Evolutionary conservation across 2,113 vertebrate species (phyloP).

Genomic region (Varanus komodoensis): DNA sequence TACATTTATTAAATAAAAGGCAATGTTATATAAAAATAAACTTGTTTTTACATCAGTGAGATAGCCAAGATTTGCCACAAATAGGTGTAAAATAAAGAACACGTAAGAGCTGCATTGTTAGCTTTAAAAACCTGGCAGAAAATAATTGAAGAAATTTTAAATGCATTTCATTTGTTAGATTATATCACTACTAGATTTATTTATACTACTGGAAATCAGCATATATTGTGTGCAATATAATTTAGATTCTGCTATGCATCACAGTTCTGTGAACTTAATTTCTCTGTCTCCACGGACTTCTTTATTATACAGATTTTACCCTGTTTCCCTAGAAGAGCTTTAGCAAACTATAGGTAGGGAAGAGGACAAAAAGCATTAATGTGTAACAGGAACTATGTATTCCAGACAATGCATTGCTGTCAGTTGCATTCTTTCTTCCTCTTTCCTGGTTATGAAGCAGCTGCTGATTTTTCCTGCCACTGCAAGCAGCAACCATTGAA

Average conservation of each 20-base stretch:
- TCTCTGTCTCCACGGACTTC: not conserved
- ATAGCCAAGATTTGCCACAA: not conserved
- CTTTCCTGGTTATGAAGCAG: not conserved
- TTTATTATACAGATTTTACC: not conserved
- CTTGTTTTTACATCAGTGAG: not conserved
- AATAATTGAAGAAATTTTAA: not conserved
- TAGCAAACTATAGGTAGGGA: not conserved
- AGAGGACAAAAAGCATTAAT: not conserved
- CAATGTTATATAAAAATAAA: not conserved
- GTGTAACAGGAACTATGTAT: not conserved
- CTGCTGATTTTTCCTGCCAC: not conserved
- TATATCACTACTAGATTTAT: not conserved
- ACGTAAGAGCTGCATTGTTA: not conserved
- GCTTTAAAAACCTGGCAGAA: constrained; percentile 14
- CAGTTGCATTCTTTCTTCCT: not conserved
- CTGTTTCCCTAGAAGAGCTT: not conserved
- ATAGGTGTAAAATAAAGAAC: not conserved
- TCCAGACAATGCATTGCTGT: not conserved
- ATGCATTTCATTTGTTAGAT: not conserved
- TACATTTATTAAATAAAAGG: not conserved
- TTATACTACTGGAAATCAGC: not conserved
- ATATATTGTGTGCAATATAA: not conserved
- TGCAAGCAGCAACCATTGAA: not conserved
- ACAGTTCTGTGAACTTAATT: not conserved
- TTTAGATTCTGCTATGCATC: not conserved